Percentiles rank a stretch among this genome's conserved stretches.
phyloP scores from a whole-genome alignment of 2,113 vertebrate species.

The Eleginops maclovinus region DNA sequence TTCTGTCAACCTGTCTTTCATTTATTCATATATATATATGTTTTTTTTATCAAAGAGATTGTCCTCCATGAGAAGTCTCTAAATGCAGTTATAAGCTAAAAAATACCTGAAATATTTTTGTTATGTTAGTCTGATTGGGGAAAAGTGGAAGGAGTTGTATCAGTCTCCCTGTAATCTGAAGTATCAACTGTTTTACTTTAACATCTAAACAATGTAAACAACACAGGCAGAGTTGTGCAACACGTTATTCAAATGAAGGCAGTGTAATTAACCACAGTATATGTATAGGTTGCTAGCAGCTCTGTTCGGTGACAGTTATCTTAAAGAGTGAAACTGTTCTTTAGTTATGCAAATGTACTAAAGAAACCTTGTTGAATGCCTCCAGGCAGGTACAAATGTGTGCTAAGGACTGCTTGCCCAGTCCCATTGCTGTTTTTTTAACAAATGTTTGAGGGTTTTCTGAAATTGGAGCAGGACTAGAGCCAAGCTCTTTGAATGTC shows the following conservation, averaged over 20 bases:
- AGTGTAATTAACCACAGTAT: conserved; percentile 6
- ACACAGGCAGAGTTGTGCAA: conserved; percentile 38
- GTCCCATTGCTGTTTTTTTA: conserved; percentile 35
- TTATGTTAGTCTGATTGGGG: background rate
- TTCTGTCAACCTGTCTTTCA: background rate
- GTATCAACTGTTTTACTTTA: conserved; percentile 24
- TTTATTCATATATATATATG: too few species aligned
- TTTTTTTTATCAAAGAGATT: background rate
- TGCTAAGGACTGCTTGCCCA: conserved; percentile 6
- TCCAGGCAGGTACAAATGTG: conserved; percentile 32
- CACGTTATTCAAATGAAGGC: conserved; percentile 53
- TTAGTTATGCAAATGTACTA: conserved; percentile 50
- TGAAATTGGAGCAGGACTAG: conserved; percentile 81
- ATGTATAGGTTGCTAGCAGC: background rate
- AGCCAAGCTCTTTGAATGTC: conserved; percentile 83
- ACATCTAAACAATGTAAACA: conserved; percentile 45
- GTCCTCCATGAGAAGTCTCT: background rate
- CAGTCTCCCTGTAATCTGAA: background rate
- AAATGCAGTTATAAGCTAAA: background rate
- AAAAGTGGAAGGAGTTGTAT: background rate
- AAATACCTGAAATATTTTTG: background rate
- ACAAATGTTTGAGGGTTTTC: conserved; percentile 77
- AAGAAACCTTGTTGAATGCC: conserved; percentile 23
- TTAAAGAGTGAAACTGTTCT: conserved; percentile 50
- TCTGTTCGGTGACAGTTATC: conserved; percentile 53